phyloP scores from a whole-genome alignment of 2,888 invertebrate species.

The Cataglyphis altisquamis region DNA sequence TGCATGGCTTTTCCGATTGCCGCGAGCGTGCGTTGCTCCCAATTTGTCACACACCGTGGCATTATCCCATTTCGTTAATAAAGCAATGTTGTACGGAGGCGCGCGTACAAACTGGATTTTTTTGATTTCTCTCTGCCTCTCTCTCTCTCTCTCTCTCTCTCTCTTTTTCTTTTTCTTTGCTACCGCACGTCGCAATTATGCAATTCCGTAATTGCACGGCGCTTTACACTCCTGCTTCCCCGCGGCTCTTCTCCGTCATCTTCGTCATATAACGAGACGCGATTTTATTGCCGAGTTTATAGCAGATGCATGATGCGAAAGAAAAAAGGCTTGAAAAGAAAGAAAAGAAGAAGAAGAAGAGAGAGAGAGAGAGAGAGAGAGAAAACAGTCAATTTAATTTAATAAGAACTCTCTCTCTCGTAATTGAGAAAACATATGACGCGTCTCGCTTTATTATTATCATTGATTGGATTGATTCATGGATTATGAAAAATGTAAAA shows the following conservation, averaged over 20 bases:
- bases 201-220: constrained; percentile 79
- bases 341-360: neutral
- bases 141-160: constrained; percentile 65
- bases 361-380: neutral
- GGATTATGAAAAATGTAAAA: neutral
- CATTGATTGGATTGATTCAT: constrained; percentile 4
- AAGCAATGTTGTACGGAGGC: constrained; percentile 80
- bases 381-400: constrained; percentile 54
- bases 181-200: constrained; percentile 76
- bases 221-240: constrained; percentile 62
- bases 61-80: constrained; percentile 85
- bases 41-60: constrained; percentile 86
- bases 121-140: constrained; percentile 71
- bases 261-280: constrained; percentile 70
- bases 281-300: constrained; percentile 71
- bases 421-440: neutral
- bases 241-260: constrained; percentile 4
- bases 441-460: constrained; percentile 58
- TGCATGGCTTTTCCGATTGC: constrained; percentile 82
- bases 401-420: constrained; percentile 27
- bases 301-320: constrained; percentile 59
- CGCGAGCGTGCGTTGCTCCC: constrained; percentile 83
- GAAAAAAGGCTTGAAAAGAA: constrained; percentile 26
- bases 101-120: constrained; percentile 68
- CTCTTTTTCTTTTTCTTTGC: constrained; percentile 61